Conservation (phyloP, 1,140 invertebrate species). For the Caerostris darwini region DNA sequence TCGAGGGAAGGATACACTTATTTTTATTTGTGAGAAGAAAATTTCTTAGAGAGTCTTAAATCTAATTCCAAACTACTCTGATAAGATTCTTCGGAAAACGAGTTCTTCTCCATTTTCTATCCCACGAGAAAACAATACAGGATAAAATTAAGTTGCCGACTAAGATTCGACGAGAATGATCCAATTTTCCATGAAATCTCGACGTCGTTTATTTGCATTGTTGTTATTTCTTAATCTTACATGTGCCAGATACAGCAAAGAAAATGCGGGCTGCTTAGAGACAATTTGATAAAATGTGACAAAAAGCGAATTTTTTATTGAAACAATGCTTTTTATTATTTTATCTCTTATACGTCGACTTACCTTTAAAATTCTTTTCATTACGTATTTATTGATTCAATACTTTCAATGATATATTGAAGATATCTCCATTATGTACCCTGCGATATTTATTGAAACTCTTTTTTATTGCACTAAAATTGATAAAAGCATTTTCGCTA, state of each 20-base stretch:
- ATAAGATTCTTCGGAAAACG: background rate
- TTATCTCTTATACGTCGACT: background rate
- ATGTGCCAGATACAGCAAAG: background rate
- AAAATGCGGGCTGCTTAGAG: background rate
- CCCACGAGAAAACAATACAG: background rate
- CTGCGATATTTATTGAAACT: background rate
- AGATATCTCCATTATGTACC: background rate
- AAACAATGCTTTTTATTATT: background rate
- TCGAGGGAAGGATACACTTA: background rate
- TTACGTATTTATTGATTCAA: background rate
- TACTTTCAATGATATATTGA: background rate
- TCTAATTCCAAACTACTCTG: background rate
- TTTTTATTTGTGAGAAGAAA: background rate
- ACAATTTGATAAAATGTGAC: background rate
- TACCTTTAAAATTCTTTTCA: background rate
- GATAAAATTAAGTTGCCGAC: background rate
- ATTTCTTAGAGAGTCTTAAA: background rate
- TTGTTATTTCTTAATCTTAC: slow-evolving; percentile 8
- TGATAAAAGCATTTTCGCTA: background rate
- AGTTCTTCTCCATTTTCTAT: background rate
- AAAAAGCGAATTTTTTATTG: background rate
- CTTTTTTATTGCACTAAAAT: background rate
- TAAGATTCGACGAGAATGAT: background rate
- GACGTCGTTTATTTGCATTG: slow-evolving; percentile 10
- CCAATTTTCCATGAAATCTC: slow-evolving; percentile 36